Evolutionary conservation across 2,888 invertebrate species (phyloP), one percentile per base, ranked within the genome.

Genomic region (Cetonia aurata): DNA sequence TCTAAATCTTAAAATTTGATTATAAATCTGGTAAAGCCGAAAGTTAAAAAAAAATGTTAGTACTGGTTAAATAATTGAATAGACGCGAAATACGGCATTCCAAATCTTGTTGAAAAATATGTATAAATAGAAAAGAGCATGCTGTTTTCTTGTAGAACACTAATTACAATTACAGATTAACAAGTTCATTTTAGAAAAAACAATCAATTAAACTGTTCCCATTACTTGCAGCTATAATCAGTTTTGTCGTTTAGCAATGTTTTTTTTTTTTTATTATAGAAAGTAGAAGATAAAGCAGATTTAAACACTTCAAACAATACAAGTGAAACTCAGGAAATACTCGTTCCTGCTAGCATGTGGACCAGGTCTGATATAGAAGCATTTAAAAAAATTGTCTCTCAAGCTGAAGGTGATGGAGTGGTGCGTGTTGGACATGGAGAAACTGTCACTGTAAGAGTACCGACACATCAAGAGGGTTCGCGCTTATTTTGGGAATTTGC

Each of bases 401-500:
- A 90, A 71, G 92, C 93, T 77, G 87, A 87, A 77, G 92, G 94
- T 52, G 96, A 98, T 81, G 94, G 98, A 19, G 91, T 95, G 15
- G 93, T 99, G 71, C 92, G 94, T 79, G 95, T 99, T 17, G 96
- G 95, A 0, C 98, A 99, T 83, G 98, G 99, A 1, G 98, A 99
- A 85, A 97, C 96, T 0, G 95, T 98, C 56, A 99, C 98, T 57
- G 96, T 98, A 78, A 88, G 99, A 46, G 99, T 99, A 67, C 99
- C 99, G 8, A 99, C 99, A 0, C 96, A 98, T 82, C 92, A 93
- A 74, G 93, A 95, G 79, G 99, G 99, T 0, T 91, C 93, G 1
- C 93, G 95, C 79, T 87, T 99, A 46, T 99, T 97, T 86, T 99
- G 99, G 99, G 99, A 99, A 87, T 99, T 99, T 84, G 98, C 98